Percentiles rank a stretch among this genome's conserved stretches.
Evolutionary conservation across 2,113 vertebrate genomes (phyloP).

Genomic region (Grammomys dolichurus): DNA sequence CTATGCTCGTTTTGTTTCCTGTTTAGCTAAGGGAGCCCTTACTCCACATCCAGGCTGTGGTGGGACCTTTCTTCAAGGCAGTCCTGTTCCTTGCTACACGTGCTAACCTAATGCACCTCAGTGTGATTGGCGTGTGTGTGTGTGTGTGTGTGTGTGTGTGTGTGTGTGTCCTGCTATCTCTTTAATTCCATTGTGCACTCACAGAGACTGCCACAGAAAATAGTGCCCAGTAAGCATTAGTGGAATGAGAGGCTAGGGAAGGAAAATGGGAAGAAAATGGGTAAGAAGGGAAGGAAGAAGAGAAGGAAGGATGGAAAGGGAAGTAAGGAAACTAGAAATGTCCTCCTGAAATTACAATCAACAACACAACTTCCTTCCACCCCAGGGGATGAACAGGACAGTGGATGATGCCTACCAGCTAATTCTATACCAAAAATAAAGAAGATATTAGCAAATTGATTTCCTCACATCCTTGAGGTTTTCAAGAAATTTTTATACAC

Average conservation of each 20-base stretch:
- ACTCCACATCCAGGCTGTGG: too few species aligned
- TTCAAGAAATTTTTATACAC: neutral
- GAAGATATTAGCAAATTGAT: neutral
- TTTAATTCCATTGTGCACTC: neutral
- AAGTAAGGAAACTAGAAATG: neutral
- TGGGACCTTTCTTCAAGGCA: rapidly evolving
- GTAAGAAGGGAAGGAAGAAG: neutral
- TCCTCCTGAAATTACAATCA: neutral
- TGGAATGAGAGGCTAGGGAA: neutral
- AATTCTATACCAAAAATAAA: neutral
- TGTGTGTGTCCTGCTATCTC: neutral
- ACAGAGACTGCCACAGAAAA: neutral
- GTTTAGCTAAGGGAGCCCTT: neutral
- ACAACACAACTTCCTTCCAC: neutral
- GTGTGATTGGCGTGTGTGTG: too few species aligned
- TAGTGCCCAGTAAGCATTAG: neutral
- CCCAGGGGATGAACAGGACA: neutral
- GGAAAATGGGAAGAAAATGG: neutral
- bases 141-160: too few species aligned
- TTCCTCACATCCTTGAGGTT: neutral
- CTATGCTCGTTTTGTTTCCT: too few species aligned
- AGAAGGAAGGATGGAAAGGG: neutral
- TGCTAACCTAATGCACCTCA: neutral
- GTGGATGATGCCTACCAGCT: neutral
- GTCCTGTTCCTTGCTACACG: neutral